These are phyloP conservation scores for Channallabes apus DNA, from an alignment of 2,797 vertebrate species.

Conservation along the genomic window DNA sequence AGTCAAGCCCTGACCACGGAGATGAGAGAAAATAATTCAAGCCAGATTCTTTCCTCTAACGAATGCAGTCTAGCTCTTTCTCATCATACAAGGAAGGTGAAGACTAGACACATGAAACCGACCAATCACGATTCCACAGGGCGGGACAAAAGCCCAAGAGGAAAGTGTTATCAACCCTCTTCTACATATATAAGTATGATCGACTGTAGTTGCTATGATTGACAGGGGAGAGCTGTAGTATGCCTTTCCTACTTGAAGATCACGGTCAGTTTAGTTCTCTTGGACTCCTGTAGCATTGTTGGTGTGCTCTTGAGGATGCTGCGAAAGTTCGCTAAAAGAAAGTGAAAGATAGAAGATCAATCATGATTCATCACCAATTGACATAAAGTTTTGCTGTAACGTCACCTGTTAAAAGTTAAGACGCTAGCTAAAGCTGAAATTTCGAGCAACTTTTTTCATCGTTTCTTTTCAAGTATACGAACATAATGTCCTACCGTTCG, in stretches of 20 bases:
- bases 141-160: neutral
- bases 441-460: neutral
- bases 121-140: neutral
- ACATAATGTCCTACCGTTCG: neutral
- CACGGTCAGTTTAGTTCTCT: neutral
- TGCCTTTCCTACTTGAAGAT: neutral
- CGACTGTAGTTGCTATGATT: neutral
- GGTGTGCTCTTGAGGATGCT: too few species aligned
- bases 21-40: too few species aligned
- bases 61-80: neutral
- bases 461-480: neutral
- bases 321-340: too few species aligned
- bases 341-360: too few species aligned
- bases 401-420: neutral
- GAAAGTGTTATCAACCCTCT: neutral
- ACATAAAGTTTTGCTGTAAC: too few species aligned
- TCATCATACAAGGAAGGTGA: neutral
- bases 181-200: neutral
- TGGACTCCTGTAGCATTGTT: neutral
- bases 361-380: too few species aligned
- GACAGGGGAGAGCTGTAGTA: too few species aligned
- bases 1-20: too few species aligned
- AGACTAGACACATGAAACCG: neutral
- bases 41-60: too few species aligned
- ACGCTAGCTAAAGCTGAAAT: neutral